These are phyloP conservation scores for Cariama cristata DNA, from an alignment of 2,113 vertebrate genomes.

Conservation along the genomic window DNA sequence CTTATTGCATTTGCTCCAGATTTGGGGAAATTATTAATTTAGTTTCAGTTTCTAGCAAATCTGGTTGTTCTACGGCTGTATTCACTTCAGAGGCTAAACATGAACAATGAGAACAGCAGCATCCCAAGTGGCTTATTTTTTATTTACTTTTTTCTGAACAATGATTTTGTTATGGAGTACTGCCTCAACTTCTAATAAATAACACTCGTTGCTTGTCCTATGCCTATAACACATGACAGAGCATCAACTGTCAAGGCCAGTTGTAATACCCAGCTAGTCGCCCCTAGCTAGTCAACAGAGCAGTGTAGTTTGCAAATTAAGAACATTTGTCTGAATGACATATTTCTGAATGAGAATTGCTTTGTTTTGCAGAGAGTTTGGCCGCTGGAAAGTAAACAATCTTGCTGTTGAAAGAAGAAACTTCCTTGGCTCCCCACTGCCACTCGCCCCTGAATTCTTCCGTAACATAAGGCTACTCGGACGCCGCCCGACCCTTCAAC, in stretches of 20 bases:
- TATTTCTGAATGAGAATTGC: slow-evolving; percentile 62
- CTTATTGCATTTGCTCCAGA: not conserved
- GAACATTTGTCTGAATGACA: slow-evolving; percentile 36
- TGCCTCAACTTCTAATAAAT: slow-evolving; percentile 8
- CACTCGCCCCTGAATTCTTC: slow-evolving; percentile 93
- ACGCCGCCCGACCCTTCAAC: slow-evolving; percentile 89
- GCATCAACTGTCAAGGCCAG: not conserved
- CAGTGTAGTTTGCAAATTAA: slow-evolving; percentile 55
- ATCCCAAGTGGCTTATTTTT: not conserved
- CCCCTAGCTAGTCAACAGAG: not conserved
- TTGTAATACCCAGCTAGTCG: not conserved
- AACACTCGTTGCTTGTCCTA: not conserved
- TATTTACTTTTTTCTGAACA: not conserved
- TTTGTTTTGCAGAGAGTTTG: slow-evolving; percentile 90
- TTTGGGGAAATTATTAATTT: not conserved
- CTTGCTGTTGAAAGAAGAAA: slow-evolving; percentile 93
- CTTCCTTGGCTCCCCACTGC: slow-evolving; percentile 91
- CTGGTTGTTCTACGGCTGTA: not conserved
- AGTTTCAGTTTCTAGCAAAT: not conserved
- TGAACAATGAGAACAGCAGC: not conserved
- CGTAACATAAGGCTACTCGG: slow-evolving; percentile 94
- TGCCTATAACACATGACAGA: not conserved
- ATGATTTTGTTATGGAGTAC: not conserved
- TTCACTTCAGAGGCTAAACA: not conserved
- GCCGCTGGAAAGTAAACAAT: slow-evolving; percentile 98